These are phyloP conservation scores for Coremacera marginata DNA, from an alignment of 2,888 invertebrate genomes.

Conservation along the genomic window DNA sequence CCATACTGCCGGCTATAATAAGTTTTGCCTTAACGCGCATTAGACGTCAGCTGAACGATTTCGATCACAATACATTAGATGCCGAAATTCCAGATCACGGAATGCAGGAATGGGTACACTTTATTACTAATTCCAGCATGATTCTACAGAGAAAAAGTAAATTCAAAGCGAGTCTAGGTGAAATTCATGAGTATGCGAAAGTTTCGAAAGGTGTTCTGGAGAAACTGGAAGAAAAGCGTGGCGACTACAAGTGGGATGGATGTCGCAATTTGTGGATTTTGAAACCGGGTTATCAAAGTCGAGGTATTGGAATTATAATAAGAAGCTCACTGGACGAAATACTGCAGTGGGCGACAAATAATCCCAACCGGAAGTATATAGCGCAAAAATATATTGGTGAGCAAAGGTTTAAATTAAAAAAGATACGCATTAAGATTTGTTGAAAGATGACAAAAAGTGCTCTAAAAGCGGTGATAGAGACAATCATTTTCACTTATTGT, in stretches of 20 bases:
- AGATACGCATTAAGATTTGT: no score
- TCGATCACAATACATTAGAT: conserved; percentile 53
- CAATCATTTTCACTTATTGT: no score
- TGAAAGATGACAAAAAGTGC: no score
- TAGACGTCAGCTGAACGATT: conserved; percentile 54
- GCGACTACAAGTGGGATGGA: conserved; percentile 81
- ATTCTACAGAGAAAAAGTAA: conserved; percentile 63
- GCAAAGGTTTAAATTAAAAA: conserved; percentile 15
- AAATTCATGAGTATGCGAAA: conserved; percentile 54
- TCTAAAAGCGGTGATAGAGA: no score
- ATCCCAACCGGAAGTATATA: conserved; percentile 77
- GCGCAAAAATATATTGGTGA: conserved; percentile 92
- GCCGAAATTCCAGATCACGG: conserved; percentile 44
- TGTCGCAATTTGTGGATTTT: conserved; percentile 89
- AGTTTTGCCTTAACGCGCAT: conserved; percentile 54
- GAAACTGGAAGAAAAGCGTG: conserved; percentile 73
- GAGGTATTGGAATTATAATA: conserved; percentile 87
- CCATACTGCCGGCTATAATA: conserved; percentile 61
- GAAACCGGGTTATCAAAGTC: conserved; percentile 85
- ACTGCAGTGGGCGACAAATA: conserved; percentile 73
- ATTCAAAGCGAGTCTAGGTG: conserved; percentile 53
- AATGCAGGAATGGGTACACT: conserved; percentile 52
- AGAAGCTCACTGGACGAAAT: conserved; percentile 82
- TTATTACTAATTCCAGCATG: conserved; percentile 56
- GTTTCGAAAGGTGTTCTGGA: conserved; percentile 73